These are phyloP conservation scores for Zaprionus obscuricornis DNA, from an alignment of 2,888 invertebrate species.

Conservation along the genomic window DNA sequence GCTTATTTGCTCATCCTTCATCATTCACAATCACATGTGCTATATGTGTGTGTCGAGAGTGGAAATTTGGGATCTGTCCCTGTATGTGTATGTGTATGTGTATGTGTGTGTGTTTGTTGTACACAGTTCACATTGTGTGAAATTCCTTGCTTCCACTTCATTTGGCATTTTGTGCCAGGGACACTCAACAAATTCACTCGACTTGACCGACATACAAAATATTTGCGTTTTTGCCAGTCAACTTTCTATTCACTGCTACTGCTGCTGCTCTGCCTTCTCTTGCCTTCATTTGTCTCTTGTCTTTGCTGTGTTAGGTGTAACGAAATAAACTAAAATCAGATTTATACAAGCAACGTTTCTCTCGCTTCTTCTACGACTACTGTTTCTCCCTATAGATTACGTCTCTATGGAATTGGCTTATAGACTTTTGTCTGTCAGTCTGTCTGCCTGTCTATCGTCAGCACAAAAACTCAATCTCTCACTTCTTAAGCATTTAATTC, in stretches of 20 bases:
- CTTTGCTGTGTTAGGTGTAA: no score
- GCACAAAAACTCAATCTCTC: no score
- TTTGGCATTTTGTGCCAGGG: conserved; percentile 67
- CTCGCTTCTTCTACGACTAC: no score
- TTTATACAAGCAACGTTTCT: conserved; percentile 1
- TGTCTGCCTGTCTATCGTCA: no score
- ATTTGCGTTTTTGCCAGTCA: conserved; percentile 40
- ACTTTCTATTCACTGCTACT: neutral
- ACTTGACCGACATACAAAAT: conserved; percentile 56
- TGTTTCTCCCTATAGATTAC: no score
- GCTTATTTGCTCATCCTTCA: conserved; percentile 53
- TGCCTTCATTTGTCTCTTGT: neutral
- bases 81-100: conserved; percentile 14
- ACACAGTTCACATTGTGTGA: conserved; percentile 69
- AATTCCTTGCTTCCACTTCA: conserved; percentile 76
- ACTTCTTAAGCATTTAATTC: no score
- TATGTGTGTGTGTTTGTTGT: conserved; percentile 4
- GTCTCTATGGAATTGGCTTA: no score
- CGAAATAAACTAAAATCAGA: conserved; percentile 24
- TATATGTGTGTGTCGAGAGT: conserved; percentile 22
- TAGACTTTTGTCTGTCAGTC: no score
- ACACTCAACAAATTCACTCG: conserved; percentile 60
- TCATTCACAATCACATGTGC: conserved; percentile 36
- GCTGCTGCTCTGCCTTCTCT: conserved; percentile 16
- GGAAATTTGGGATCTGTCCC: no score